Evolutionary conservation across 2,888 invertebrate genomes (phyloP), one percentile per base, ranked within the genome.

Genomic region (Chaetogeoica ovagalla): DNA sequence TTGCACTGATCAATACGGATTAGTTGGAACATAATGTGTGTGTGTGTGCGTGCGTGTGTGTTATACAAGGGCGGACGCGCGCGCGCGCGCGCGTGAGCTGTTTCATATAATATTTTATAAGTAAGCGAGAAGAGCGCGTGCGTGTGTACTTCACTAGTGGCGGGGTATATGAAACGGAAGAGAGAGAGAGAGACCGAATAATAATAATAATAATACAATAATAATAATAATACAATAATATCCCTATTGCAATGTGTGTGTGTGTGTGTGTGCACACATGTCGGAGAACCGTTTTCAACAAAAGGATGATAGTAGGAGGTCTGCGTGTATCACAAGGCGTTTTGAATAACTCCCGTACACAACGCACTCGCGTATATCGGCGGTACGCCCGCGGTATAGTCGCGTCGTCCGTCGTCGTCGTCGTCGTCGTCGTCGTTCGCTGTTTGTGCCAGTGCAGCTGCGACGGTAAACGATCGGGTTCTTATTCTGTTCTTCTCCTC

Each of bases 261-360:
- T 30, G 30, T 9, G 43, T 9, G 43, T 30, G 30, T 30, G 30
- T 9, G 43, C 7, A 7, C 48, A 15, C 13, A 48, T 13, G 48
- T 48, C 48, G 48, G 69, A 37, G 30, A 69, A 69, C 37, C 17
- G 69, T 52, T 69, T 62, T 30, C 59, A 15, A 76, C 76, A 76
- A 76, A 69, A 69, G 76, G 76, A 76, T 76, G 76, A 76, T 76
- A 68, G 76, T 76, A 76, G 76, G 76, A 76, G 76, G 76, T 76
- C 76, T 60, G 59, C 48, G 48, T 30, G 59, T 43, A 59, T 23
- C 60, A 68, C 76, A n/a, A 76, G 69, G 76, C 68, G 76, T 69
- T 76, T 75, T 76, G 60, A 69, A 76, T 60, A 66, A 73, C 55
- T 73, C n/a, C 7, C 11, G 21, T 6, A 48, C 11, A 15, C 30